phyloP scores from a whole-genome alignment of 2,797 vertebrate species.

The Remorina albescens region DNA sequence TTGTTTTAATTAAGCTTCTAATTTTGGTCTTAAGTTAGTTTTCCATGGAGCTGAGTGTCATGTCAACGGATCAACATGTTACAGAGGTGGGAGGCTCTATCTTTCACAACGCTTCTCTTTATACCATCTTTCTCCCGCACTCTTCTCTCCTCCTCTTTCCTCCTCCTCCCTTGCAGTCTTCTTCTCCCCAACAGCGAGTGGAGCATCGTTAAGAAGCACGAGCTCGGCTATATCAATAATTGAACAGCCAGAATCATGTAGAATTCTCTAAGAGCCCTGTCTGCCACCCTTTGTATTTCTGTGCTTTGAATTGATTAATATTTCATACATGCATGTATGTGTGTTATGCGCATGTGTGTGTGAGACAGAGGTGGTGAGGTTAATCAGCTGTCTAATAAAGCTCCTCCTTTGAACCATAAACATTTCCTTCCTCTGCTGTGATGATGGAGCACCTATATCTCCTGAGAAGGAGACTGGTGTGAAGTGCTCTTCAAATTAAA shows the following conservation, averaged over 20 bases:
- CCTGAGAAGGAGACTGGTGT: conserved; percentile 11
- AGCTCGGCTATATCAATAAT: conserved; percentile 78
- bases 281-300: conserved; percentile 69
- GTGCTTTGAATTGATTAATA: conserved; percentile 74
- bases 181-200: conserved; percentile 39
- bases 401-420: conserved; percentile 41
- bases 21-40: conserved; percentile 21
- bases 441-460: conserved; percentile 2
- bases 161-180: conserved; percentile 14
- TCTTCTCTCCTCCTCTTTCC: conserved; percentile 13
- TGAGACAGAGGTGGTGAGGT: conserved; percentile 26
- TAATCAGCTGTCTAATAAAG: conserved; percentile 47
- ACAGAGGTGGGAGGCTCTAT: neutral
- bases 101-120: neutral
- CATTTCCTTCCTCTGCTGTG: conserved; percentile 34
- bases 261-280: conserved; percentile 81
- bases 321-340: conserved; percentile 58
- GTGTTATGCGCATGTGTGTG: conserved; percentile 9
- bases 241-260: conserved; percentile 75
- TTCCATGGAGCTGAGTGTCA: conserved; percentile 13
- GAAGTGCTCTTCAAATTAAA: conserved; percentile 43
- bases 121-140: neutral
- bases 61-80: conserved; percentile 20
- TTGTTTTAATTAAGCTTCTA: conserved; percentile 64
- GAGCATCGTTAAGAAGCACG: conserved; percentile 52